phyloP scores from a whole-genome alignment of 1,140 invertebrate species.

The Trichoplusia ni region DNA sequence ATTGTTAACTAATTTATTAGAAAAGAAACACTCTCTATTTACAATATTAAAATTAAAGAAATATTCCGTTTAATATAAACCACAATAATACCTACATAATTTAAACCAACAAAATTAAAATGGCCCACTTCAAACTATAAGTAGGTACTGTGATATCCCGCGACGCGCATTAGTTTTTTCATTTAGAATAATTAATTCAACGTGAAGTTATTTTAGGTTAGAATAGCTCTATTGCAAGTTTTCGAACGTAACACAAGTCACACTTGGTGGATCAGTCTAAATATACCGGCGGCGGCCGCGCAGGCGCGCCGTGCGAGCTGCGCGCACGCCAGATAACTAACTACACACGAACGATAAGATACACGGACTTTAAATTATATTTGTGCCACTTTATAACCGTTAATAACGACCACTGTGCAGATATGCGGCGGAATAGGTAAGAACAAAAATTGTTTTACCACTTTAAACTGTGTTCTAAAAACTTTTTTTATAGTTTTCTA shows the following conservation, averaged over 20 bases:
- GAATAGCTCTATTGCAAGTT: slow-evolving; percentile 38
- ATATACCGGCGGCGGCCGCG: slow-evolving; percentile 73
- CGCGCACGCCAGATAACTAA: slow-evolving; percentile 46
- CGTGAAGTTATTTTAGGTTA: slow-evolving; percentile 43
- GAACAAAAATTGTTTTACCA: slow-evolving; percentile 37
- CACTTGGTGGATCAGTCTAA: slow-evolving; percentile 74
- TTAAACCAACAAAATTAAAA: background rate
- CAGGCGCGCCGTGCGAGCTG: slow-evolving; percentile 52
- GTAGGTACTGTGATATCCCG: background rate
- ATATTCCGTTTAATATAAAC: no score
- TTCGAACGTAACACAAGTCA: slow-evolving; percentile 61
- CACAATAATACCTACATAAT: background rate
- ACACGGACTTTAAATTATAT: slow-evolving; percentile 50
- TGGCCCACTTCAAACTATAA: background rate
- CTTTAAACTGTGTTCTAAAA: slow-evolving; percentile 37
- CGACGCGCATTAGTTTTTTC: slow-evolving; percentile 30
- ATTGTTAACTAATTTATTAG: no score
- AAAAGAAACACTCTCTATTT: no score
- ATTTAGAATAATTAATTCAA: slow-evolving; percentile 14
- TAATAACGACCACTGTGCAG: slow-evolving; percentile 43
- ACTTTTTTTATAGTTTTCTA: slow-evolving; percentile 42
- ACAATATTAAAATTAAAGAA: no score
- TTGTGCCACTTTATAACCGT: slow-evolving; percentile 45
- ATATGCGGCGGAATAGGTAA: slow-evolving; percentile 75
- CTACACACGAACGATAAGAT: slow-evolving; percentile 73